Base-by-base conservation (phyloP, 2,888 invertebrate species). In the Xestia ashworthii region DNA sequence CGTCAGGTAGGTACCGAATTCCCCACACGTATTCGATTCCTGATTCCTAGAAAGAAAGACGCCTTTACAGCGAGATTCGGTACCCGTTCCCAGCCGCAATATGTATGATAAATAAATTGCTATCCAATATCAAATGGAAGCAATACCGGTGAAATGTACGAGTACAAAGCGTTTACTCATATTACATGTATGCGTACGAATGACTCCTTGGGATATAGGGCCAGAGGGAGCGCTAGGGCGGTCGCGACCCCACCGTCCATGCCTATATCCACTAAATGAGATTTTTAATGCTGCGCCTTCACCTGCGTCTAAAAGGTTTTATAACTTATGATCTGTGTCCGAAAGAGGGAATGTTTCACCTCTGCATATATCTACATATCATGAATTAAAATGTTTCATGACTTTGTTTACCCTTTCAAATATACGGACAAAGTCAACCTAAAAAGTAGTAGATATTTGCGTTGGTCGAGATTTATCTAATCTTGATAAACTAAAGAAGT, bases 71-170 rank as follows among this genome's bases (percentile, higher is more conserved):
- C 93, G 92, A 93, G 93, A 94, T 94, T 93, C 92, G 94, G 90
- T 94, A 93, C 92, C 93, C 93, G 90, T 90, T 92, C 92, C 91
- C 89, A 90, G 90, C 93, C 95, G 94, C 96, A 96, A 96, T 96
- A 96, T 96, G 95, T 96, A 96, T 96, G 96, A 96, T 96, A 96
- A 96, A 96, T 96, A 96, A 96, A 96, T 96, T 96, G 96, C 95
- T 95, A 96, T 96, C 96, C 96, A 96, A 96, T 96, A 96, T 96
- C 93, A 96, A 96, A 96, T 95, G 95, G 95, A 93, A 94, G 92
- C 95, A 93, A 95, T 95, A 94, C 94, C 94, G 92, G 93, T 94
- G 95, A 95, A 95, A 94, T 95, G 96, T 95, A 96, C 95, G 95
- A 93, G 96, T 95, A 96, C 95, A 95, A 93, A 95, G 92, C 94